Base-by-base conservation (phyloP, 1,140 invertebrate genomes). In the Anagrus nilaparvatae region DNA sequence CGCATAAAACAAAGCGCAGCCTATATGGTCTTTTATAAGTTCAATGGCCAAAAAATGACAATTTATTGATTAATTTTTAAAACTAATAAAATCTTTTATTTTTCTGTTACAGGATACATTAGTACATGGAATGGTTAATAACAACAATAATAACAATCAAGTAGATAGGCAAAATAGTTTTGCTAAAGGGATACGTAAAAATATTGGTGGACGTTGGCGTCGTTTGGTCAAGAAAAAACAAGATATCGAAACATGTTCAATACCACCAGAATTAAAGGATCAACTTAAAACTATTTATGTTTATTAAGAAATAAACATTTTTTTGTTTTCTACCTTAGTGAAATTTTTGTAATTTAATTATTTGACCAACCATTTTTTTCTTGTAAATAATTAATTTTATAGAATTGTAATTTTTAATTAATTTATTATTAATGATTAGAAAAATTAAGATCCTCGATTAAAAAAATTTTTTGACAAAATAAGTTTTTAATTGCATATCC, bases 201-300 rank as follows among this genome's bases (percentile, higher is more conserved):
- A 87, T 58, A 75, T 87, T 50, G 81, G 82, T 50, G 83, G 84
- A 51, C 78, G 79, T 53, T 86, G 83, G 77, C 79, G 81, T 63
- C 76, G 82, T 51, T 69, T 87, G 49, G 82, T 86, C 39, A 83
- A 84, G 58, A 81, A 78, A 73, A 86, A 87, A 70, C 75, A 81
- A 23, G 76, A 78, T 52, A 76, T 79, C 58, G 82, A 87, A 55
- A 76, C 80, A 41, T 85, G 84, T 71, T 82, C 81, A 54, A 85
- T 89, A 70, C 84, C 86, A 40, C 80, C 83, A 20, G 85, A 88
- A 67, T 71, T 87, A 44, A 83, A 84, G 64, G 84, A 84, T 49
- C 86, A 89, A 67, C 73, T 89, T 28, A 88, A 88, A 66, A 81
- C 85, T 57, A 88, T 89, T 54, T 89, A 88, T 65, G 86, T 89